These are phyloP conservation scores for Hydrocynus forskahlii DNA, from an alignment of 2,797 vertebrate species.

Conservation along the genomic window DNA sequence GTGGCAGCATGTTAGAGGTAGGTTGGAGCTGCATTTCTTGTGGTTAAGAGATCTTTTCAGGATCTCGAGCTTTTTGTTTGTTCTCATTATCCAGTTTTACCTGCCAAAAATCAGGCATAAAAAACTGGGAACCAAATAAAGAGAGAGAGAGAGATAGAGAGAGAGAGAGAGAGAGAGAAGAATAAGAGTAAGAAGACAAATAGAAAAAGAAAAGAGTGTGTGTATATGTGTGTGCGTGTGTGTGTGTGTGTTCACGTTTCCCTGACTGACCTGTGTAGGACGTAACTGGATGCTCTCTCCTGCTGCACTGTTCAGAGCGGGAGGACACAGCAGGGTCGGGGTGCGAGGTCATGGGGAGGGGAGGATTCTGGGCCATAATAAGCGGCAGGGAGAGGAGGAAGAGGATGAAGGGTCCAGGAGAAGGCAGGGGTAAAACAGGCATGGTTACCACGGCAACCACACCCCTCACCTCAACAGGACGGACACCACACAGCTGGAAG, in stretches of 20 bases:
- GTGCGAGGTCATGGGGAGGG: conserved; percentile 30
- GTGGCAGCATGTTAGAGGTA: no score
- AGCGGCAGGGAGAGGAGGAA: conserved; percentile 46
- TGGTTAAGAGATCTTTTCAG: no score
- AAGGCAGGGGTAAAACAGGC: conserved; percentile 31
- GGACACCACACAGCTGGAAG: conserved; percentile 29
- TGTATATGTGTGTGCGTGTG: neutral
- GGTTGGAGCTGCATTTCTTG: no score
- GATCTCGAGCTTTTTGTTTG: no score
- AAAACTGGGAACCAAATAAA: neutral
- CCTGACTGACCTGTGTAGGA: conserved; percentile 55
- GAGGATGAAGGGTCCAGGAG: conserved; percentile 35
- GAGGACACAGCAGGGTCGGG: neutral
- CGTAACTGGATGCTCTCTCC: conserved; percentile 58
- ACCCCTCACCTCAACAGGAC: conserved; percentile 10
- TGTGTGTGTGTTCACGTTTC: neutral
- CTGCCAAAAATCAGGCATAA: neutral
- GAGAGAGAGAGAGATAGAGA: neutral
- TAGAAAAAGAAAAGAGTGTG: neutral
- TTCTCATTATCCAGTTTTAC: no score
- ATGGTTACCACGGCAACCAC: conserved; percentile 53
- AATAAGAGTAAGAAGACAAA: neutral
- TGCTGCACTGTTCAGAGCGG: conserved; percentile 48
- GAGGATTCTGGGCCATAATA: conserved; percentile 40
- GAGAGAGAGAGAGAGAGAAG: neutral